A percentile compares a stretch with the other conserved stretches of the same genome.
These are phyloP conservation scores for Argentina silus DNA, from an alignment of 2,797 vertebrate genomes.

Conservation along the genomic window DNA sequence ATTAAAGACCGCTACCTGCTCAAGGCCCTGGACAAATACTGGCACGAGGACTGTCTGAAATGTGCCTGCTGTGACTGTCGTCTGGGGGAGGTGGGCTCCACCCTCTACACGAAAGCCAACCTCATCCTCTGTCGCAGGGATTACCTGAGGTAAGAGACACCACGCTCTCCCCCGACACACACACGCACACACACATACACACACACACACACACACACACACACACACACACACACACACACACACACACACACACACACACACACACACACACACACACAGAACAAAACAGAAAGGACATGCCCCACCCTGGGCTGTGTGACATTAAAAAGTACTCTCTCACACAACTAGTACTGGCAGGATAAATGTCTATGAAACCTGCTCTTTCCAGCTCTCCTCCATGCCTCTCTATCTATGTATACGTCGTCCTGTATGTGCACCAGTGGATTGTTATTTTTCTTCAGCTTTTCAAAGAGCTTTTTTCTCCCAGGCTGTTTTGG, in stretches of 20 bases:
- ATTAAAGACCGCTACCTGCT: conserved; percentile 92
- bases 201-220: not conserved
- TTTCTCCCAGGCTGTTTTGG: conserved; percentile 26
- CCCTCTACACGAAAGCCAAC: conserved; percentile 92
- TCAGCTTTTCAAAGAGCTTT: conserved; percentile 19
- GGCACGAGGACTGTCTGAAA: conserved; percentile 91
- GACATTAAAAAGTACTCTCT: conserved; percentile 30
- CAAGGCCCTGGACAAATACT: conserved; percentile 91
- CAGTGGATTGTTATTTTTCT: not conserved
- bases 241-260: not conserved
- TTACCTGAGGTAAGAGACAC: conserved; percentile 85
- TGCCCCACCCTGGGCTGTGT: conserved; percentile 29
- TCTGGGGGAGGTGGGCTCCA: conserved; percentile 90
- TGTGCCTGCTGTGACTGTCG: conserved; percentile 92
- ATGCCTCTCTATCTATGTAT: conserved; percentile 2
- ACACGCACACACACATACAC: conserved; percentile 6
- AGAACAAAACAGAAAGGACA: conserved; percentile 56
- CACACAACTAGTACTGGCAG: not conserved
- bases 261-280: not conserved
- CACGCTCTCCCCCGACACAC: not conserved
- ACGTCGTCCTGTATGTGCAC: not conserved
- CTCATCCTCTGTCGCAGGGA: conserved; percentile 90
- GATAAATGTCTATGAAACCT: not conserved
- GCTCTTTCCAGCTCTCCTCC: conserved; percentile 4
- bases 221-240: conserved; percentile 1